These are phyloP conservation scores for Anomalospiza imberbis DNA, from an alignment of 2,797 vertebrate species.

Conservation along the genomic window DNA sequence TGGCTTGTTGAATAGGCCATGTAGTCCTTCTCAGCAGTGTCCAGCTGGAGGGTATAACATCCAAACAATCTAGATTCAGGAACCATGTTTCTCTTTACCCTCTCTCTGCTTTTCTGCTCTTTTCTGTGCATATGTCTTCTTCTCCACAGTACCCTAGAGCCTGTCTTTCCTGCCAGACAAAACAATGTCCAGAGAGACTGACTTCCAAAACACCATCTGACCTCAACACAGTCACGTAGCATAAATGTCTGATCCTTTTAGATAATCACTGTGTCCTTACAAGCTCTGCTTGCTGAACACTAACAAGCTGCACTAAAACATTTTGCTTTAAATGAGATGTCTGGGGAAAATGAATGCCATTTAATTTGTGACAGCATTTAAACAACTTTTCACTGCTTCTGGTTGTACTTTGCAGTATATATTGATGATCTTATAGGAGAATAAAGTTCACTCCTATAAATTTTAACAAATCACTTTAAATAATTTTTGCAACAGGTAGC, in stretches of 20 bases:
- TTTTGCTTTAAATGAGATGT: not conserved
- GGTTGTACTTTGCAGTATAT: not conserved
- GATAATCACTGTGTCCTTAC: not conserved
- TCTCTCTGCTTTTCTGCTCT: not conserved
- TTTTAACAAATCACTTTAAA: not conserved
- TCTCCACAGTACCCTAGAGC: not conserved
- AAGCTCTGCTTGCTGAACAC: not conserved
- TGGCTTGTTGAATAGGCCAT: not conserved
- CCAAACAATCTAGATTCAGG: not conserved
- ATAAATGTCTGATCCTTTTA: not conserved
- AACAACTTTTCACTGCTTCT: not conserved
- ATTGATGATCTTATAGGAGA: not conserved
- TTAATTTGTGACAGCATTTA: not conserved
- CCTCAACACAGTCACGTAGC: accelerated
- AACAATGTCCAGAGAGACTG: not conserved
- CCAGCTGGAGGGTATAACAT: not conserved
- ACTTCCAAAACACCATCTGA: not conserved
- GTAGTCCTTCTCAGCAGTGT: not conserved
- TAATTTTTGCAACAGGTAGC: not conserved
- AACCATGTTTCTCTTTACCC: not conserved
- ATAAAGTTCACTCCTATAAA: not conserved
- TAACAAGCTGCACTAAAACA: not conserved
- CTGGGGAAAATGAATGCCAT: not conserved
- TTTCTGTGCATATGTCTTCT: not conserved
- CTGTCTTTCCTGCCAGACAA: not conserved